A percentile compares a stretch with the other conserved stretches of the same genome.
These are phyloP conservation scores for Microchirus variegatus DNA, from an alignment of 2,797 vertebrate species.

Conservation along the genomic window DNA sequence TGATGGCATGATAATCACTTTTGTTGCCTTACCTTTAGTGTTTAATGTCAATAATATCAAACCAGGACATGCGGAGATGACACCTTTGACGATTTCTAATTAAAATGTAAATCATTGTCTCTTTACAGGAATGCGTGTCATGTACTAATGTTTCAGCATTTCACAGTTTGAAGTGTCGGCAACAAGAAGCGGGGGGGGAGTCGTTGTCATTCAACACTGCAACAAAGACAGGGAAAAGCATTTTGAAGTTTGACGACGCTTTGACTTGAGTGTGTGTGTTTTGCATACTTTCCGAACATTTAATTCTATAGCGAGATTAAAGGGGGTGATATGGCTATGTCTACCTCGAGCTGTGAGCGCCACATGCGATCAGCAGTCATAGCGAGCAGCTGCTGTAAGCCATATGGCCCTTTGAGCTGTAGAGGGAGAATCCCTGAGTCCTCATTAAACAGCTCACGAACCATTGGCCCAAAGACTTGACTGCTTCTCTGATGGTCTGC, in stretches of 20 bases:
- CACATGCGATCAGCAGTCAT: slow-evolving; percentile 64
- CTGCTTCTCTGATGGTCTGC: slow-evolving; percentile 59
- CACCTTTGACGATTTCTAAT: too few relatives aligned
- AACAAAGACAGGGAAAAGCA: slow-evolving; percentile 11
- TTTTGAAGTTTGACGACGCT: slow-evolving; percentile 33
- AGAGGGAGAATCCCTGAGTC: slow-evolving; percentile 64
- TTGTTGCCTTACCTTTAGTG: slow-evolving; percentile 2
- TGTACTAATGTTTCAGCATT: too few relatives aligned
- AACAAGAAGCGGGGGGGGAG: too few relatives aligned
- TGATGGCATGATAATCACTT: slow-evolving; percentile 8
- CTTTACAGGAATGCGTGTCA: too few relatives aligned
- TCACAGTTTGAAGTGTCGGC: too few relatives aligned
- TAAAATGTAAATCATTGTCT: too few relatives aligned
- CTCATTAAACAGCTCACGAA: slow-evolving; percentile 76
- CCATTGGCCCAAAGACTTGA: slow-evolving; percentile 70
- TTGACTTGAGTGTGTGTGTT: slow-evolving; percentile 37
- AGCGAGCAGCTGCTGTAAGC: slow-evolving; percentile 73
- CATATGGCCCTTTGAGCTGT: slow-evolving; percentile 74
- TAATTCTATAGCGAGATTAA: slow-evolving; percentile 59
- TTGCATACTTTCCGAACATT: slow-evolving; percentile 54
- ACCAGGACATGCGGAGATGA: not conserved
- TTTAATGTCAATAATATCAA: slow-evolving; percentile 13
- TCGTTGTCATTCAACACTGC: slow-evolving; percentile 12
- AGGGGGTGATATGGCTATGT: slow-evolving; percentile 52
- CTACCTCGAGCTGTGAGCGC: slow-evolving; percentile 56